These are phyloP conservation scores for Parapsyche elsis DNA, from an alignment of 1,140 invertebrate genomes.

Conservation along the genomic window DNA sequence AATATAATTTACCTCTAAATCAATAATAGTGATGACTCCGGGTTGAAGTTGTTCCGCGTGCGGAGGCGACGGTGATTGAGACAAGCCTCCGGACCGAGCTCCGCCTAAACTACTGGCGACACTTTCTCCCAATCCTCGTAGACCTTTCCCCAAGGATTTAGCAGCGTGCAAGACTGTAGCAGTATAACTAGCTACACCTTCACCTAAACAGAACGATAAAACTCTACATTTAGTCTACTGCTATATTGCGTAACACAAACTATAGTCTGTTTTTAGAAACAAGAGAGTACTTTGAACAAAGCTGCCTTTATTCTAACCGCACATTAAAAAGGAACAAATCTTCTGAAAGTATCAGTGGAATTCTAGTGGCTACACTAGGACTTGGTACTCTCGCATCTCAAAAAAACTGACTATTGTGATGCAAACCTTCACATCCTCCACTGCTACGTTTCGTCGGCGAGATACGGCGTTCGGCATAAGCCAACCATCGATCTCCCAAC, in stretches of 20 bases:
- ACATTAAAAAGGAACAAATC: no score
- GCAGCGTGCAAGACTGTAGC: slow-evolving; percentile 95
- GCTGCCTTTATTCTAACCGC: no score
- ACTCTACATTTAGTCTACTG: slow-evolving; percentile 83
- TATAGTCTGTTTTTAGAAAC: no score
- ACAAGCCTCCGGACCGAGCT: slow-evolving; percentile 59
- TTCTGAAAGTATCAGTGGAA: no score
- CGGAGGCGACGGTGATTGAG: slow-evolving; percentile 65
- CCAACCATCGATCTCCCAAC: slow-evolving; percentile 83
- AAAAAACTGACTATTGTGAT: neutral
- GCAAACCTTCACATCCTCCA: slow-evolving; percentile 80
- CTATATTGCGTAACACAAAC: slow-evolving; percentile 87
- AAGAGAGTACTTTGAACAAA: no score
- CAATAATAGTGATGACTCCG: slow-evolving; percentile 89
- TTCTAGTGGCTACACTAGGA: neutral
- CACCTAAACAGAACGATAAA: slow-evolving; percentile 58
- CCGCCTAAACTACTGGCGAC: slow-evolving; percentile 91
- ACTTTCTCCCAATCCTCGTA: slow-evolving; percentile 91
- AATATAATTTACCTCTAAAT: slow-evolving; percentile 75
- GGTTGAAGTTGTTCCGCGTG: slow-evolving; percentile 74
- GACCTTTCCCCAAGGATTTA: slow-evolving; percentile 87
- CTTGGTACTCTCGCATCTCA: no score
- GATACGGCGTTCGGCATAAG: slow-evolving; percentile 87
- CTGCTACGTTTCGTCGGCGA: slow-evolving; percentile 84
- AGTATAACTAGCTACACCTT: slow-evolving; percentile 89